phyloP scores from a whole-genome alignment of 2,113 vertebrate genomes.

The Orthonyx spaldingii region DNA sequence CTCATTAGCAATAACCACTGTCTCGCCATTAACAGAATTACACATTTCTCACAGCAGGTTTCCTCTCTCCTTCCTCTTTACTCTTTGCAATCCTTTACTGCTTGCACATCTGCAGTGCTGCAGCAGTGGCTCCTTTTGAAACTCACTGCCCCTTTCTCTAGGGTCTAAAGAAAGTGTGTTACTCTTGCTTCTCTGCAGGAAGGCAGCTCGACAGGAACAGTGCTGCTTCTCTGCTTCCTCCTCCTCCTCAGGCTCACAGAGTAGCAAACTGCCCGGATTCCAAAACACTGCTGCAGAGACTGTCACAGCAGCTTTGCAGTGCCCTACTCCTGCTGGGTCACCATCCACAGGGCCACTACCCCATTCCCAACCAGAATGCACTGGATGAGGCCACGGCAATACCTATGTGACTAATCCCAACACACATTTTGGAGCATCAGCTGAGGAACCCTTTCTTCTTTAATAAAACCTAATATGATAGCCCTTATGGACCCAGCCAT shows the following conservation, averaged over 20 bases:
- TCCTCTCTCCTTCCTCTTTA: background rate
- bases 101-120: background rate
- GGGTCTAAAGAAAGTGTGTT: background rate
- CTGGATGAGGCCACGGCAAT: background rate
- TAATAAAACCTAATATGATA: background rate
- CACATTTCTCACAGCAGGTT: background rate
- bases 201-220: fast-evolving
- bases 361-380: fast-evolving
- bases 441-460: background rate
- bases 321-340: background rate
- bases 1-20: background rate
- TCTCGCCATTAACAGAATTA: background rate
- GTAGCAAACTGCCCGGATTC: background rate
- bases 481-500: no score
- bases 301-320: background rate
- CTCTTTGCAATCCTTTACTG: background rate
- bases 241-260: background rate
- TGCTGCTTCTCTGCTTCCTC: fast-evolving
- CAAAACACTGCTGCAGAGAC: background rate
- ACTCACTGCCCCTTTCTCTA: background rate
- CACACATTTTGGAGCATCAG: background rate
- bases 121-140: background rate
- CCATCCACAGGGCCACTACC: background rate
- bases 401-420: background rate
- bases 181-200: background rate